Base-by-base conservation (phyloP, 2,113 vertebrate species). In the Pollachius pollachius region DNA sequence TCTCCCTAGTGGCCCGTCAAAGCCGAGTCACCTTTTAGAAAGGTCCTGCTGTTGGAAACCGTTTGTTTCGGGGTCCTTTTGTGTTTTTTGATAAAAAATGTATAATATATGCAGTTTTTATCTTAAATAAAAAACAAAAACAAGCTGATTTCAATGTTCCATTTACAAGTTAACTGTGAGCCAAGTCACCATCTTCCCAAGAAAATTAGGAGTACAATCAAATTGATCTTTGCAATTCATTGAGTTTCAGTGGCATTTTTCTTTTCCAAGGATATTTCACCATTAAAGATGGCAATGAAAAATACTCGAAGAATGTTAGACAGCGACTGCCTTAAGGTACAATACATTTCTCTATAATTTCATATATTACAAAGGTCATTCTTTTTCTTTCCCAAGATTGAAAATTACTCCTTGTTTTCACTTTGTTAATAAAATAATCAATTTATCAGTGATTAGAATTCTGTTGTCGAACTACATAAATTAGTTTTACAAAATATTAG, bases 401-500 rank as follows among this genome's bases (percentile, higher is more conserved):
- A 87, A 93, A 92, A 90, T 85, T 63, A 83, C 80, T 82, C 59
- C 15, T 57, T 13, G 13, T 75, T 82, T 87, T 89, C 18, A 15
- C 37, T 81, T 83, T 84, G 69, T 83, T 92, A 91, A 91, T 93
- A 93, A 93, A 93, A 93, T 93, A 92, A 85, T 92, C 70, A 85
- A 89, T 89, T 91, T 92, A 83, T 92, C 81, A 89, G 78, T 87
- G 83, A 92, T 93, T 93, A 93, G 89, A 93, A 91, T 91, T 92
- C 85, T 80, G 85, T 85, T 66, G 67, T 77, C 77, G 82, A 89
- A 82, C 84, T 90, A 85, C 83, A 85, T 34, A 59, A 91, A 89
- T 90, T 84, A 87, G 69, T 81, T 91, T 81, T 91, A 86, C 63
- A 90, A 85, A 91, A 90, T 84, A 89, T 91, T 91, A 88, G 90